These are phyloP conservation scores for Micromys minutus DNA, from an alignment of 2,113 vertebrate genomes.

Conservation along the genomic window DNA sequence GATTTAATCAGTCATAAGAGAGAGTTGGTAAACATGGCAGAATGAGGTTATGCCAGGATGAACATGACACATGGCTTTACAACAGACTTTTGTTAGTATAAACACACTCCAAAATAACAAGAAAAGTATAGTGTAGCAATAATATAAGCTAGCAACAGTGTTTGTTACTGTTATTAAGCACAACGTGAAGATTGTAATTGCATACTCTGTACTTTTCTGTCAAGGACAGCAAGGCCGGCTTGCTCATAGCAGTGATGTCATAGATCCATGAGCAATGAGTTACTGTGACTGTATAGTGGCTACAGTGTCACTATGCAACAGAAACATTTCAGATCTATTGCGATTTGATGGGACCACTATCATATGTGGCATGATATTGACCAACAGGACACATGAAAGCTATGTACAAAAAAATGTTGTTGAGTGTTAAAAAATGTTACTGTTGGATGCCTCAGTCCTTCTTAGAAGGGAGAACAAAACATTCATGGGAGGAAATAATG, in stretches of 20 bases:
- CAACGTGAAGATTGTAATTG: not conserved
- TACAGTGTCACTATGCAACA: not conserved
- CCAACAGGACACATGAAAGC: too few relatives aligned
- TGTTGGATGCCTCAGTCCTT: too few relatives aligned
- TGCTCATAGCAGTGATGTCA: not conserved
- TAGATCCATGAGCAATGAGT: not conserved
- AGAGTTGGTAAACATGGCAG: not conserved
- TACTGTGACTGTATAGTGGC: not conserved
- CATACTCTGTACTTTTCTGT: not conserved
- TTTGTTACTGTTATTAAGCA: not conserved
- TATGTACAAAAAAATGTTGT: rapidly evolving
- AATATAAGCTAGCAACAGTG: not conserved
- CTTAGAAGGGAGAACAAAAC: too few relatives aligned
- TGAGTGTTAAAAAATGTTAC: too few relatives aligned
- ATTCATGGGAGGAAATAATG: too few relatives aligned
- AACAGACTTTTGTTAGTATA: not conserved
- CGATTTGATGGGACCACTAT: not conserved
- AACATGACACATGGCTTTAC: not conserved
- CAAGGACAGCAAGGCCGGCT: too few relatives aligned
- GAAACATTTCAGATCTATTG: not conserved
- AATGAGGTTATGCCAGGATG: too few relatives aligned
- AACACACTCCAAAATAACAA: not conserved
- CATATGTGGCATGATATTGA: not conserved
- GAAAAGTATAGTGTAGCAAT: not conserved
- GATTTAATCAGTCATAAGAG: not conserved